Evolutionary conservation across 2,888 invertebrate species (phyloP).

Genomic region (Patella pellucida): DNA sequence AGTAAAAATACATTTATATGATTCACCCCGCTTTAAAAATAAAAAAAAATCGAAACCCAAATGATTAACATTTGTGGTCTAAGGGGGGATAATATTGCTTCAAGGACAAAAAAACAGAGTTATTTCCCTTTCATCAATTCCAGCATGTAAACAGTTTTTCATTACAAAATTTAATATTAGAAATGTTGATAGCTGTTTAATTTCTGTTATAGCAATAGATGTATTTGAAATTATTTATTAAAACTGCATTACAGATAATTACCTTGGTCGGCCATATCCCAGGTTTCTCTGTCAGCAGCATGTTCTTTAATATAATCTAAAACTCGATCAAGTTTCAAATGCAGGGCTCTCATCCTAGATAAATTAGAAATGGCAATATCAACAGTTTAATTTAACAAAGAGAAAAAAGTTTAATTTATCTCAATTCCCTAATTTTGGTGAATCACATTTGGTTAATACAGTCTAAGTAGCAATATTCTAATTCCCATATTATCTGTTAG

Average conservation of each 20-base stretch:
- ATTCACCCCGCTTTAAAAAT: not conserved
- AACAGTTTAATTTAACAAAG: not conserved
- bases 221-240: too few species aligned
- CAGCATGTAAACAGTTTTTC: too few species aligned
- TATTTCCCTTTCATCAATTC: too few species aligned
- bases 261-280: conserved; percentile 69
- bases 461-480: too few species aligned
- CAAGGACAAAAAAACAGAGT: too few species aligned
- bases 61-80: too few species aligned
- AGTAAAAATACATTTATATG: not conserved
- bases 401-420: too few species aligned
- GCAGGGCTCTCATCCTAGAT: conserved; percentile 45
- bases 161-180: too few species aligned
- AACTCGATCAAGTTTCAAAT: conserved; percentile 51
- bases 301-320: conserved; percentile 56
- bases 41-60: not conserved
- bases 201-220: too few species aligned
- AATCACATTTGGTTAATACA: not conserved
- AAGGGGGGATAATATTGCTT: too few species aligned
- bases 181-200: too few species aligned
- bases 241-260: not conserved
- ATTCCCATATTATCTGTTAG: too few species aligned
- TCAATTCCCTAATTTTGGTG: not conserved
- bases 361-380: not conserved
- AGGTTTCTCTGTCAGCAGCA: conserved; percentile 61